Evolutionary conservation across 2,797 vertebrate genomes (phyloP), one percentile per base, ranked within the genome.

Genomic region (Fistularia commersonii): DNA sequence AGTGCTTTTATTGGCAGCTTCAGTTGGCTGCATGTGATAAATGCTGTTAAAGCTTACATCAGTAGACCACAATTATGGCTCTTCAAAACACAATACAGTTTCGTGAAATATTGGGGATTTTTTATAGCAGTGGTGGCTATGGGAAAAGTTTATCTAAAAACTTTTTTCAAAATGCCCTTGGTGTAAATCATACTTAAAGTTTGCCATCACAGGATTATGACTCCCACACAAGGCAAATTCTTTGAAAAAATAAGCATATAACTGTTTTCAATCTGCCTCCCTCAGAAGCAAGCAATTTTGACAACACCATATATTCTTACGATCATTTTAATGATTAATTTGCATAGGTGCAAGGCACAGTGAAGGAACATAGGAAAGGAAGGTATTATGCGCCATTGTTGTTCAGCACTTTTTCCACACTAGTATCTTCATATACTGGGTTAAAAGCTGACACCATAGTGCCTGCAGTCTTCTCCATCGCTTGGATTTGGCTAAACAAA

Each of bases 191-290:
- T 61, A 32, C 37, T 54, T 39, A 42, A 45, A 8, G 50, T 45
- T 48, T 41, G 53, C 33, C 7, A n/a, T 12, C 33, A 12, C 6
- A 39, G 3, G 10, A 39, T 11, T 38, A 11, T 31, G 12, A 32
- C 35, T 32, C 14, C 8, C 6, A 6, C 8, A 23, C 11, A 8
- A 12, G 45, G 32, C 23, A 23, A 23, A 23, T 23, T 23, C 23
- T 23, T 23, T 23, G 23, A 23, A 23, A 23, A 23, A 23, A 23
- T 23, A 4, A 23, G 4, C 65, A 76, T 79, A 13, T 74, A 76
- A 53, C 69, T 85, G 74, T 77, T 87, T 83, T 49, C 74, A 75
- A 45, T 82, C 56, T 50, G 42, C 69, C 50, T 42, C 44, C 54
- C 34, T 55, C 66, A 82, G 37, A 60, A 76, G 54, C 49, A 70